Conservation (phyloP, 2,888 invertebrate genomes). For the Serripes groenlandicus region DNA sequence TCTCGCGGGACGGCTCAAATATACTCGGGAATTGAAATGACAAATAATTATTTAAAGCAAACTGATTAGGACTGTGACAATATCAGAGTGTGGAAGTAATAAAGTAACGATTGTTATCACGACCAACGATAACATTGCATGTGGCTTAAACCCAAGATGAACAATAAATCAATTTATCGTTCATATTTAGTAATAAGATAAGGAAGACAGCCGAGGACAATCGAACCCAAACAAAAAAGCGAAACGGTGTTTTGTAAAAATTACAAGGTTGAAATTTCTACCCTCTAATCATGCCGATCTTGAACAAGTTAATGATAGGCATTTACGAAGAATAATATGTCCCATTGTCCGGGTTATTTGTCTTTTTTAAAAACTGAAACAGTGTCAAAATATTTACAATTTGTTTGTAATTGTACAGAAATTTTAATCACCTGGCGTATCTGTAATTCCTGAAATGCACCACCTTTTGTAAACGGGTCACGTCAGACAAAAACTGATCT, state of each 20-base stretch:
- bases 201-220: conserved; percentile 6
- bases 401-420: background rate
- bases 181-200: conserved; percentile 2
- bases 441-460: conserved; percentile 1
- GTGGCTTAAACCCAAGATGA: background rate
- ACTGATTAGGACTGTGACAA: no score
- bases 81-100: no score
- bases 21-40: no score
- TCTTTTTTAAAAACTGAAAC: conserved; percentile 19
- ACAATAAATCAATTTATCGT: background rate
- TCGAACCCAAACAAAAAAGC: background rate
- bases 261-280: conserved; percentile 4
- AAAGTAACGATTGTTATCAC: no score
- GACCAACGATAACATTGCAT: background rate
- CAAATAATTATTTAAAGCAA: no score
- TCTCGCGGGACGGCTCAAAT: no score
- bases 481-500: no score
- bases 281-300: conserved; percentile 19
- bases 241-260: background rate
- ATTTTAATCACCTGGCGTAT: background rate
- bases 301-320: background rate
- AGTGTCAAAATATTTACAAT: conserved; percentile 2
- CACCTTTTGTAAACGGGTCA: no score
- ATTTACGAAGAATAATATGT: conserved; percentile 12
- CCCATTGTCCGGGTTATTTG: background rate